Percentiles rank a stretch among this genome's conserved stretches.
phyloP scores from a whole-genome alignment of 2,797 vertebrate genomes.

The Sus cebifrons region DNA sequence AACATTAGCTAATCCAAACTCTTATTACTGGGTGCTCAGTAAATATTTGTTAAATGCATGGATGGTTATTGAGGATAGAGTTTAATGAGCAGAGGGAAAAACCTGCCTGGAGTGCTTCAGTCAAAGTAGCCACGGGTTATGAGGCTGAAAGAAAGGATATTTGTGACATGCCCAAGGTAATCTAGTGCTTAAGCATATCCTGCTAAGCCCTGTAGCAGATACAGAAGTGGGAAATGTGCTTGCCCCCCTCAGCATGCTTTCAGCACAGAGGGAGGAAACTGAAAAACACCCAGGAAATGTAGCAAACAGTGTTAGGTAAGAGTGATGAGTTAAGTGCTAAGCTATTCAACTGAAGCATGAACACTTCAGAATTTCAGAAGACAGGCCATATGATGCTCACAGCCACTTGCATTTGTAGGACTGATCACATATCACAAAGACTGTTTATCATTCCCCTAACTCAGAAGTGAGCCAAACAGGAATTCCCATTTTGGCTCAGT shows the following conservation, averaged over 20 bases:
- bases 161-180: neutral
- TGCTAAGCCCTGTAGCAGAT: neutral
- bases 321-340: neutral
- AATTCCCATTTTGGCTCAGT: too few relatives aligned
- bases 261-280: neutral
- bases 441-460: neutral
- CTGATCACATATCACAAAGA: neutral
- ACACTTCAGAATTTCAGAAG: neutral
- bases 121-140: neutral
- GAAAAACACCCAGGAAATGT: neutral
- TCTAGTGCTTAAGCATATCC: neutral
- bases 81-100: neutral
- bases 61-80: neutral
- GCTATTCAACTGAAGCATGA: neutral
- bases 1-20: neutral
- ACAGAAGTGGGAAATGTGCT: neutral
- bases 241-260: neutral
- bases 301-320: neutral
- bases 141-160: neutral
- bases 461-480: neutral
- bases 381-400: neutral
- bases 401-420: neutral
- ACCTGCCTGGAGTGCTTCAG: neutral
- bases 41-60: neutral
- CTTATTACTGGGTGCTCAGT: neutral